phyloP scores from a whole-genome alignment of 2,888 invertebrate species.

The Drosophila trichaetosa region DNA sequence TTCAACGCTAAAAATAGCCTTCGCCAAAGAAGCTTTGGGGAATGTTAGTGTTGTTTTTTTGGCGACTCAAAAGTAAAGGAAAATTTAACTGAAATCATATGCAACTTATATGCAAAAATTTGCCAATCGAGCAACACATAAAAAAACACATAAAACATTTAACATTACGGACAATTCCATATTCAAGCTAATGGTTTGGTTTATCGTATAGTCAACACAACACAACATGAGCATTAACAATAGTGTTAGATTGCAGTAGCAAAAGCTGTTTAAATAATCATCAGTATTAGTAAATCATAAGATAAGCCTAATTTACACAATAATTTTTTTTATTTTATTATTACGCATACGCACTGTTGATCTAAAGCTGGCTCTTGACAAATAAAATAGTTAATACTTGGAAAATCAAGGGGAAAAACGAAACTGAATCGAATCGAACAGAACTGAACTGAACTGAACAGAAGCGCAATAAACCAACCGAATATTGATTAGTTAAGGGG shows the following conservation, averaged over 20 bases:
- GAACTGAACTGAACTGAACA: conserved; percentile 24
- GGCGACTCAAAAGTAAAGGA: conserved; percentile 22
- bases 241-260: conserved; percentile 38
- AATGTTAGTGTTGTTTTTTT: conserved; percentile 15
- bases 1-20: conserved; percentile 15
- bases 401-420: conserved; percentile 32
- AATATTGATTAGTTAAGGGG: conserved; percentile 48
- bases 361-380: conserved; percentile 27
- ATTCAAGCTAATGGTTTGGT: conserved; percentile 54
- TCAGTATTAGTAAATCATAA: conserved; percentile 23
- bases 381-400: conserved; percentile 19
- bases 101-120: conserved; percentile 36
- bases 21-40: conserved; percentile 25
- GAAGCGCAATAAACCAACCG: conserved; percentile 26
- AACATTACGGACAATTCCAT: conserved; percentile 27
- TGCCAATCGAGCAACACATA: conserved; percentile 70
- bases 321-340: conserved; percentile 7
- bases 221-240: conserved; percentile 60
- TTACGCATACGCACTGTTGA: conserved; percentile 53
- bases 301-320: conserved; percentile 21
- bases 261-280: conserved; percentile 32
- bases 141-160: conserved; percentile 60
- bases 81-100: conserved; percentile 29
- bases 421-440: conserved; percentile 21
- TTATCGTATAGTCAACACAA: conserved; percentile 49